Evolutionary conservation across 2,888 invertebrate genomes (phyloP).

Genomic region (Anticlea derivata): DNA sequence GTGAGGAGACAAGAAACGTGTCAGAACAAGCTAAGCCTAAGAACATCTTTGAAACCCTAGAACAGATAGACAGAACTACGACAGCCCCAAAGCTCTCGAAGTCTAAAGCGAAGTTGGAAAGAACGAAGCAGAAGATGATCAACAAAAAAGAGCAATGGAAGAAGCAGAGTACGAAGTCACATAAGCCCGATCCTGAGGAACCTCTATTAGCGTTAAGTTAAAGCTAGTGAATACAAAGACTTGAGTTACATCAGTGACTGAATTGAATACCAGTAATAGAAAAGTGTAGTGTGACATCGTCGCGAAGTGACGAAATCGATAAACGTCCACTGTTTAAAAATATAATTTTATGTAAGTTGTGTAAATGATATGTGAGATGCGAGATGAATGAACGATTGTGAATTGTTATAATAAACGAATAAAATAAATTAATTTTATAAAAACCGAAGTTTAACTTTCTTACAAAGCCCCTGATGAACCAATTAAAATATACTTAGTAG

Average conservation of each 20-base stretch:
- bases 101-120: slow-evolving; percentile 86
- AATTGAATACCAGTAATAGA: slow-evolving; percentile 56
- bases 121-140: slow-evolving; percentile 70
- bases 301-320: slow-evolving; percentile 54
- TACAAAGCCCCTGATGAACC: background rate
- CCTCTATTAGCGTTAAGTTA: slow-evolving; percentile 88
- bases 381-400: slow-evolving; percentile 55
- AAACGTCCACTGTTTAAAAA: slow-evolving; percentile 64
- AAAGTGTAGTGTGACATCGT: slow-evolving; percentile 52
- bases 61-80: slow-evolving; percentile 86
- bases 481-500: background rate
- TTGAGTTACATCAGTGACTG: slow-evolving; percentile 71
- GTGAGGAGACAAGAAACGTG: slow-evolving; percentile 69
- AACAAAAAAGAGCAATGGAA: slow-evolving; percentile 78
- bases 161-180: slow-evolving; percentile 66
- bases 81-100: slow-evolving; percentile 79
- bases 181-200: slow-evolving; percentile 83
- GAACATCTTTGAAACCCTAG: slow-evolving; percentile 92
- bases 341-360: slow-evolving; percentile 55
- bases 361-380: slow-evolving; percentile 42
- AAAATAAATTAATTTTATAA: slow-evolving; percentile 74
- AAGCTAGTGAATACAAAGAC: slow-evolving; percentile 74
- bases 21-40: slow-evolving; percentile 83
- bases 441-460: slow-evolving; percentile 39
- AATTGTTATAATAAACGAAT: slow-evolving; percentile 47